Percentiles rank a stretch among this genome's conserved stretches.
These are phyloP conservation scores for Serranochromis macrocephalus DNA, from an alignment of 2,113 vertebrate genomes.

Conservation along the genomic window DNA sequence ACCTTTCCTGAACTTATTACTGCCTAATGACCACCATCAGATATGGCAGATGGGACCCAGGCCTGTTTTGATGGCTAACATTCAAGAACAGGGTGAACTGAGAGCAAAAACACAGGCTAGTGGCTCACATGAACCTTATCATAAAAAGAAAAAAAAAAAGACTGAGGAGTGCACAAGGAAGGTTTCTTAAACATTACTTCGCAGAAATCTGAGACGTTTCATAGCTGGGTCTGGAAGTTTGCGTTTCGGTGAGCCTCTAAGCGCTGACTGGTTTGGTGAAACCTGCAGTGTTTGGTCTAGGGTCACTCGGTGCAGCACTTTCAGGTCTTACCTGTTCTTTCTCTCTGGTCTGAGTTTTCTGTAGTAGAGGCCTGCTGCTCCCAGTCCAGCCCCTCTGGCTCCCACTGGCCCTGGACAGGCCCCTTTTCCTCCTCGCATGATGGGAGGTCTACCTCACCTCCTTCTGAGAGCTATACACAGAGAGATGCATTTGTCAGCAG, in stretches of 20 bases:
- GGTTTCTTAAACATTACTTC: not conserved
- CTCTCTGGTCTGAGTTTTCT: constrained; percentile 42
- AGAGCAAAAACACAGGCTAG: not conserved
- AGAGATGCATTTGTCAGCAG: constrained; percentile 54
- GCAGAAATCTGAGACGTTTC: not conserved
- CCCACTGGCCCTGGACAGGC: constrained; percentile 47
- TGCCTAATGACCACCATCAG: constrained; percentile 32
- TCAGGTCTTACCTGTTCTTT: constrained; percentile 69
- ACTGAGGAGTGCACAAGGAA: not conserved
- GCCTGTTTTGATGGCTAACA: not conserved
- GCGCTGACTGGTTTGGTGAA: constrained; percentile 46
- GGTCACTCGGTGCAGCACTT: constrained; percentile 19
- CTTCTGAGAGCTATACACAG: constrained; percentile 57
- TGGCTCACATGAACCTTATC: not conserved
- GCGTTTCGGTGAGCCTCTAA: not conserved
- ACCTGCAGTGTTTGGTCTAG: constrained; percentile 17
- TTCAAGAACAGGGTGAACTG: not conserved
- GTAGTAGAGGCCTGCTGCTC: constrained; percentile 23
- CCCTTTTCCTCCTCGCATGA: constrained; percentile 51
- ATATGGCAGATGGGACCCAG: constrained; percentile 17
- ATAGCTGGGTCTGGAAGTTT: constrained; percentile 5
- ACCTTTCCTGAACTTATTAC: constrained; percentile 23
- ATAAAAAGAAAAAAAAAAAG: not conserved
- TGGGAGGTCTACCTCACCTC: constrained; percentile 52
- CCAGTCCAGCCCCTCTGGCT: constrained; percentile 53